Evolutionary conservation across 2,888 invertebrate genomes (phyloP), one percentile per base, ranked within the genome.

Genomic region (Eilema sororculum): DNA sequence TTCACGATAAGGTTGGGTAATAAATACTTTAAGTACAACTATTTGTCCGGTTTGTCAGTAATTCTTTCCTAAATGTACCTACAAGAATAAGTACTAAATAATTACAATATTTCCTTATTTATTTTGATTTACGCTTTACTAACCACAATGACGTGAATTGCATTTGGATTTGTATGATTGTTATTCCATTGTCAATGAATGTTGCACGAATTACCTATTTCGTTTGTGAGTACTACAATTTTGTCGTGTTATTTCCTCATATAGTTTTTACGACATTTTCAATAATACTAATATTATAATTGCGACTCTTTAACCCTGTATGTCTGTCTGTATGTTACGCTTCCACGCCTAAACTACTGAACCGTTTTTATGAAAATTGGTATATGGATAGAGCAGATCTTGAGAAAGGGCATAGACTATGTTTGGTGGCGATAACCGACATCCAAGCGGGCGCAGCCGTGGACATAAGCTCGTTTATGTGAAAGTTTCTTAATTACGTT

Each of bases 51-150:
- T 52, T n/a, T 20, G 52, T n/a, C 52, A 52, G 20, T n/a, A 52
- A 52, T 52, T 52, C n/a, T n/a, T 52, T 52, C n/a, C 8, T n/a
- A 52, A n/a, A 46, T 0, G 20, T 20, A 5, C 20, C 16, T 41
- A 57, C 33, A 33, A 41, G 4, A 12, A 2, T 16, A 58, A n/a
- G 5, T 8, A 16, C 20, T 28, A 28, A 37, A 5, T 65, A 56
- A 65, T 8, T 20, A 33, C 6, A 16, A 24, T 37, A 30, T 61
- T 63, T 68, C 68, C 68, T 58, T 68, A 58, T 30, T 63, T 46
- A 58, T 59, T 12, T 30, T 5, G 3, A 64, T 30, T 30, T n/a
- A 4, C 20, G 37, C 58, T 68, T 59, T 33, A 63, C 59, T 33
- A 59, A 61, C 65, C 41, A 0, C 69, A 62, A 56, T 69, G 37